These are phyloP conservation scores for Eumacrocentrus americanus DNA, from an alignment of 2,888 invertebrate species.

Conservation along the genomic window DNA sequence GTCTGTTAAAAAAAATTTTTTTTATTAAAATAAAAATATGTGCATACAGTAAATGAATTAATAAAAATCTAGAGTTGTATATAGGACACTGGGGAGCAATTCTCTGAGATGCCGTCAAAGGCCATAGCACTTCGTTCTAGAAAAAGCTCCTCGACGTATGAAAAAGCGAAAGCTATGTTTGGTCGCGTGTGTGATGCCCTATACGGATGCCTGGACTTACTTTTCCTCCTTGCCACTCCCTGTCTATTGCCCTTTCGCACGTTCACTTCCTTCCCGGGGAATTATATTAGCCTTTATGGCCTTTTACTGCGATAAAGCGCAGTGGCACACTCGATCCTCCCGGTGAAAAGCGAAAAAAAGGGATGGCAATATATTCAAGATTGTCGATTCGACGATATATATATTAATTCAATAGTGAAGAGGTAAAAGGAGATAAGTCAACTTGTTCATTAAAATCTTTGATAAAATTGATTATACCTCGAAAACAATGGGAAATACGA, in stretches of 20 bases:
- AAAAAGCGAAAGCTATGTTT: constrained; percentile 7
- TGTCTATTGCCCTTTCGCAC: constrained; percentile 46
- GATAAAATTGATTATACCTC: no score
- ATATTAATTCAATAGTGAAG: no score
- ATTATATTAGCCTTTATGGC: constrained; percentile 52
- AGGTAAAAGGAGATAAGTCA: no score
- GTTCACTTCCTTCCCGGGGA: constrained; percentile 39
- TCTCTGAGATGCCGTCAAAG: constrained; percentile 61
- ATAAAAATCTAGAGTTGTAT: no score
- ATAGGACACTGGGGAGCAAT: constrained; percentile 56
- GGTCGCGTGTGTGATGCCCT: constrained; percentile 1
- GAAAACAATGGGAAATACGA: no score
- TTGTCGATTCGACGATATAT: no score
- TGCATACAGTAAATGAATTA: neutral
- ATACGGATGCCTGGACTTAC: neutral
- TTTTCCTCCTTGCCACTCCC: constrained; percentile 38
- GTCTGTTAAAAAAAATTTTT: no score
- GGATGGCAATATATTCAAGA: no score
- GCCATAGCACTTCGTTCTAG: constrained; percentile 39
- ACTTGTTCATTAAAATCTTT: no score
- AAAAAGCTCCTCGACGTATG: constrained; percentile 15
- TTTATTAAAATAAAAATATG: no score
- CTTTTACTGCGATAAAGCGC: constrained; percentile 49
- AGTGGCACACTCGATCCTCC: constrained; percentile 27
- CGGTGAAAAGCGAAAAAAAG: no score